Evolutionary conservation across 2,888 invertebrate species (phyloP).

Genomic region (Drosophila atroscutellata): DNA sequence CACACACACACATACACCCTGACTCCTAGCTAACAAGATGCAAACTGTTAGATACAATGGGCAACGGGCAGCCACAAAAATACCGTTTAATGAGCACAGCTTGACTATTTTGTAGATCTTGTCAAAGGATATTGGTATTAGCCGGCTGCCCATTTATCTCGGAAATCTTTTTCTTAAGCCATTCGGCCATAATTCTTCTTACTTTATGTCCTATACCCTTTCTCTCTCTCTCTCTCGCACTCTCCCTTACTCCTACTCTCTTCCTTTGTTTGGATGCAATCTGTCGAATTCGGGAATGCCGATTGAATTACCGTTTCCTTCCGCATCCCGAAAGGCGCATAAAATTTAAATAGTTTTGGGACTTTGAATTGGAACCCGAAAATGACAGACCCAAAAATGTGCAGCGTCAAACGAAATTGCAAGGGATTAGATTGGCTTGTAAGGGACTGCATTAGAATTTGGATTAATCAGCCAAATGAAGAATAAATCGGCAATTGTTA

Average conservation of each 20-base stretch:
- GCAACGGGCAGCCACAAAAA: slow-evolving; percentile 68
- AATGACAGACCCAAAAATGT: slow-evolving; percentile 25
- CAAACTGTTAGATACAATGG: slow-evolving; percentile 70
- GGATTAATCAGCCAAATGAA: neutral
- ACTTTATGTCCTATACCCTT: slow-evolving; percentile 56
- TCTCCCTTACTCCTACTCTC: neutral
- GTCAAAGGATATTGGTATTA: slow-evolving; percentile 77
- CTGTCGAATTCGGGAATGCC: slow-evolving; percentile 39
- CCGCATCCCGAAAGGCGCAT: slow-evolving; percentile 48
- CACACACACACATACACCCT: slow-evolving; percentile 19
- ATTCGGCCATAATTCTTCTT: slow-evolving; percentile 67
- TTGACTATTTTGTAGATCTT: slow-evolving; percentile 77
- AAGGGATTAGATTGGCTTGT: slow-evolving; percentile 3
- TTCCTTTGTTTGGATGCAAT: slow-evolving; percentile 64
- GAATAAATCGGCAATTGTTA: neutral
- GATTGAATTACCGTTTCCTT: slow-evolving; percentile 69
- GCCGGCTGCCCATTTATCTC: slow-evolving; percentile 66
- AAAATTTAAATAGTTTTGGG: slow-evolving; percentile 56
- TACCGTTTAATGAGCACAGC: slow-evolving; percentile 84
- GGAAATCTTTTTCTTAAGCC: slow-evolving; percentile 42
- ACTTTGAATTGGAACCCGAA: slow-evolving; percentile 2
- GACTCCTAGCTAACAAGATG: slow-evolving; percentile 75
- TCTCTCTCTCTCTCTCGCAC: neutral
- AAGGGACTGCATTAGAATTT: neutral
- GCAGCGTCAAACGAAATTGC: slow-evolving; percentile 33